phyloP scores from a whole-genome alignment of 2,113 vertebrate genomes.

The Apteryx mantelli region DNA sequence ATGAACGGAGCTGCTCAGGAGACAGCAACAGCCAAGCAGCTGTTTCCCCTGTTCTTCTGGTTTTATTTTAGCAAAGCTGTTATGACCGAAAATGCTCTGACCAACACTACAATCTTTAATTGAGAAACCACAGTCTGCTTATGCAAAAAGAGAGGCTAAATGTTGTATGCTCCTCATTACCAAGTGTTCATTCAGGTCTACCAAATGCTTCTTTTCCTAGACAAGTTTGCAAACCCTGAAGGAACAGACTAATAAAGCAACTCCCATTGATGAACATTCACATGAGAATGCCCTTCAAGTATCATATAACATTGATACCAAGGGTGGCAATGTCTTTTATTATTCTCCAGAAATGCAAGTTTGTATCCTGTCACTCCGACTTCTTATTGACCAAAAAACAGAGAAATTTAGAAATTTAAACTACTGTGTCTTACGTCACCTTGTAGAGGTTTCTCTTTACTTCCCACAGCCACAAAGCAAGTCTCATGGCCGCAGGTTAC shows the following conservation, averaged over 20 bases:
- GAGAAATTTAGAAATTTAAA: conserved; percentile 6
- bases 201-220: background rate
- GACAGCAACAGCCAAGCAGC: background rate
- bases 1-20: background rate
- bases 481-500: conserved; percentile 79
- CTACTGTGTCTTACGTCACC: conserved; percentile 33
- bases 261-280: background rate
- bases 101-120: background rate
- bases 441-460: conserved; percentile 59
- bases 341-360: background rate
- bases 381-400: conserved; percentile 47
- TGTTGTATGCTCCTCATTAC: background rate
- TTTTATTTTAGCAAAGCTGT: background rate
- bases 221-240: background rate
- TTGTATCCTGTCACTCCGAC: conserved; percentile 4
- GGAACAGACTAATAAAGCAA: background rate
- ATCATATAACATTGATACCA: background rate
- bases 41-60: background rate
- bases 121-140: background rate
- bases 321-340: background rate
- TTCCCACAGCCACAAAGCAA: conserved; percentile 76
- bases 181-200: background rate
- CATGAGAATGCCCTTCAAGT: background rate
- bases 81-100: background rate
- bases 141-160: background rate